These are phyloP conservation scores for Tragopan temminckii DNA, from an alignment of 2,797 vertebrate species.

Conservation along the genomic window DNA sequence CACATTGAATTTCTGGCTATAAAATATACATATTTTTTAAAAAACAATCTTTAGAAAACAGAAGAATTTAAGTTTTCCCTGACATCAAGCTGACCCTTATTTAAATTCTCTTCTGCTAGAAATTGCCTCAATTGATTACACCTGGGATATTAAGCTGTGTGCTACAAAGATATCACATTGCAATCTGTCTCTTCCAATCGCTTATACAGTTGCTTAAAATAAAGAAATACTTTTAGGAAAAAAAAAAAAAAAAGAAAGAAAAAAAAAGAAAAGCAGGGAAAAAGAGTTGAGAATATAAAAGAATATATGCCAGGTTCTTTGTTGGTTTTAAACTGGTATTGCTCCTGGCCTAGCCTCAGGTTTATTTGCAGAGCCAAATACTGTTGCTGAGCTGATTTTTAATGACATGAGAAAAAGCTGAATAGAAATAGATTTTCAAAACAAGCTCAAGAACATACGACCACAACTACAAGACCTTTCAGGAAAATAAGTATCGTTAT, in stretches of 20 bases:
- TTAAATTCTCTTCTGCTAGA: slow-evolving; percentile 15
- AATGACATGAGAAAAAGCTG: neutral
- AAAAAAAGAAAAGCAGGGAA: too few species aligned
- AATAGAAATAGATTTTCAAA: slow-evolving; percentile 9
- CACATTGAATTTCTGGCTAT: neutral
- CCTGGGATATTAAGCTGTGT: slow-evolving; percentile 7
- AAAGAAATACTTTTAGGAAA: neutral
- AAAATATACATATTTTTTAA: neutral
- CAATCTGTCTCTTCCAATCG: neutral
- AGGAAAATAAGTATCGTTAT: neutral
- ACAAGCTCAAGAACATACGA: neutral
- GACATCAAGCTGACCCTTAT: neutral
- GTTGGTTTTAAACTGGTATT: neutral
- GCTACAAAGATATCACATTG: slow-evolving; percentile 15
- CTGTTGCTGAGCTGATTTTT: slow-evolving; percentile 12
- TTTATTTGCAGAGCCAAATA: slow-evolving; percentile 48
- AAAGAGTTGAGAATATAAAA: neutral
- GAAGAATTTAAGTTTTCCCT: slow-evolving; percentile 2
- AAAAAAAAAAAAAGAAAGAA: neutral
- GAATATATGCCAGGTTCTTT: neutral
- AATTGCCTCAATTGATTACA: neutral
- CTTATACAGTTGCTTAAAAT: slow-evolving; percentile 26
- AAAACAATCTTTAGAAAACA: neutral
- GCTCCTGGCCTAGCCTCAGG: slow-evolving; percentile 20
- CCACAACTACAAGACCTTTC: neutral